Percentiles rank a stretch among this genome's conserved stretches.
phyloP scores from a whole-genome alignment of 2,113 vertebrate species.

The Takifugu flavidus region DNA sequence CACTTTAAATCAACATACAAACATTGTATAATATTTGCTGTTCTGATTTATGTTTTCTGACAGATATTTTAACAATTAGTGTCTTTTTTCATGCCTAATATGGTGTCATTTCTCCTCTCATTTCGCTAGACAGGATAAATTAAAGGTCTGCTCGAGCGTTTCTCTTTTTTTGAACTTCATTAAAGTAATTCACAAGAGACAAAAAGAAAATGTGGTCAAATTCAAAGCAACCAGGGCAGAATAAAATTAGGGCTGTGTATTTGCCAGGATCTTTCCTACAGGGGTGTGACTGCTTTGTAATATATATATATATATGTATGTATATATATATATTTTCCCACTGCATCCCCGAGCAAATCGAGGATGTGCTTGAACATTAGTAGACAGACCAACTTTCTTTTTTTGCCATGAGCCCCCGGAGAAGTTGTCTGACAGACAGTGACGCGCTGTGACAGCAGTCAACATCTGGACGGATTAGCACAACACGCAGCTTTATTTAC shows the following conservation, averaged over 20 bases:
- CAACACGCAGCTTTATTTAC: conserved; percentile 48
- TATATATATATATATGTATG: background rate
- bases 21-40: background rate
- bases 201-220: background rate
- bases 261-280: too few relatives aligned
- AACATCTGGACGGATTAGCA: conserved; percentile 54
- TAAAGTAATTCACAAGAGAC: background rate
- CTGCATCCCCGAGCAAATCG: too few relatives aligned
- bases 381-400: conserved; percentile 6
- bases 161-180: background rate
- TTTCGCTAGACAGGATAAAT: background rate
- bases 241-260: background rate
- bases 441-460: conserved; percentile 52
- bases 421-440: conserved; percentile 43
- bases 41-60: background rate
- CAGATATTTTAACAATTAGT: background rate
- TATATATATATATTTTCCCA: background rate
- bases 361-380: background rate
- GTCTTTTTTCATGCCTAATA: background rate
- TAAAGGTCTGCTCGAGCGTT: background rate
- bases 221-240: background rate
- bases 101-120: background rate
- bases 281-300: background rate
- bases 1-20: background rate
- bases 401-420: conserved; percentile 24